Evolutionary conservation across 2,113 vertebrate species (phyloP).

Genomic region (Mobula hypostoma): DNA sequence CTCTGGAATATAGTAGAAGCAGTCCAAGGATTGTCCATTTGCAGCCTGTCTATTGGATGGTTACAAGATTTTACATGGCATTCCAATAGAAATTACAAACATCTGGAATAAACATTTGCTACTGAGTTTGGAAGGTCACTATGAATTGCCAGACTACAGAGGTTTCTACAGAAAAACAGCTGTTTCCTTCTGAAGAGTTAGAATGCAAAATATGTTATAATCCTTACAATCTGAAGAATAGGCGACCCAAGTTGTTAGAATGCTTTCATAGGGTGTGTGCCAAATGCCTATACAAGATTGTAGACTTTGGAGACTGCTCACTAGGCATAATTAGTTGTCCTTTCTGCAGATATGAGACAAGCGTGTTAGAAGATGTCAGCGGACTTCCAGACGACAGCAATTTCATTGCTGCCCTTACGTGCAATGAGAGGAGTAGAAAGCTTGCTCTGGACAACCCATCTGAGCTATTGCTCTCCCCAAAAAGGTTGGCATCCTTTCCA

Average conservation of each 20-base stretch:
- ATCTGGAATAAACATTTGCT: neutral
- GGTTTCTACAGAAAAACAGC: constrained; percentile 52
- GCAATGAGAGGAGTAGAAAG: constrained; percentile 66
- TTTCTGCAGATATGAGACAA: constrained; percentile 80
- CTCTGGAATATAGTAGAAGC: neutral
- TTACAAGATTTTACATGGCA: neutral
- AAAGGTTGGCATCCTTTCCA: constrained; percentile 70
- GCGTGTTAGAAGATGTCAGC: constrained; percentile 65
- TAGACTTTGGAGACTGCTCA: constrained; percentile 76
- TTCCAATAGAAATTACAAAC: neutral
- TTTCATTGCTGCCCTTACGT: constrained; percentile 69
- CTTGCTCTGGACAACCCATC: constrained; percentile 65
- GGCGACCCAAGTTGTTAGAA: constrained; percentile 79
- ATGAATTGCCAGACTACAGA: constrained; percentile 66
- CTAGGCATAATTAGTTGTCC: constrained; percentile 79
- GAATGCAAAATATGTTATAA: constrained; percentile 97
- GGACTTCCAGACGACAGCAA: constrained; percentile 83
- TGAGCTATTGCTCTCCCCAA: constrained; percentile 77
- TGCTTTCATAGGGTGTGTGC: constrained; percentile 85
- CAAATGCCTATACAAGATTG: constrained; percentile 84
- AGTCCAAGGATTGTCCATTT: neutral
- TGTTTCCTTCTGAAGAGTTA: constrained; percentile 64
- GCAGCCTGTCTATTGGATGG: neutral
- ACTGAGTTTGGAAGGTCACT: neutral
- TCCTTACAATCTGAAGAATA: constrained; percentile 70